Evolutionary conservation across 2,797 vertebrate species (phyloP), one percentile per base, ranked within the genome.

Genomic region (Vultur gryphus): DNA sequence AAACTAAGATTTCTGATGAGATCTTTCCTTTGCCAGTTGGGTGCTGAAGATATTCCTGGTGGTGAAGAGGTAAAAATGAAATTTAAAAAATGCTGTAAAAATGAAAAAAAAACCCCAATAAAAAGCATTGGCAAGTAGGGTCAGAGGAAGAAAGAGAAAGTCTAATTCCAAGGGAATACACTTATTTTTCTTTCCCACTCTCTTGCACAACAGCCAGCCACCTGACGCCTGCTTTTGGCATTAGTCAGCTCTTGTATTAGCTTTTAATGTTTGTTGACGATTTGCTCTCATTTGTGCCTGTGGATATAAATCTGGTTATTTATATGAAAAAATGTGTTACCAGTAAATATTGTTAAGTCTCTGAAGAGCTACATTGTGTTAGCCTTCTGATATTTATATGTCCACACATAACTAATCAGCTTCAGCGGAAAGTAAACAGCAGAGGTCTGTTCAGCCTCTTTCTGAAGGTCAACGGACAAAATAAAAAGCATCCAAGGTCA

Each of bases 351-450:
- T 93, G 76, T 72, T 44, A 82, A 82, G 28, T 84, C 77, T 91
- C 89, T 93, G 78, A 94, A 93, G 77, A 94, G 62, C 86, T 93
- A 41, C 79, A 37, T 84, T 76, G 85, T 72, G n/a, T 85, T 88
- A 73, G 84, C 93, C 71, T 91, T 84, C 95, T 95, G 88, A 67
- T 96, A 92, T 96, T 97, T 96, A 81, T 90, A 87, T 96, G 86
- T 93, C 91, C 94, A 95, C 90, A 93, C 35, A 43, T 28, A 95
- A 65, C 59, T 90, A 90, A 91, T 90, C 52, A 21, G 87, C 70
- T 95, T 67, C 83, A 83, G 80, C n/a, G 57, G 44, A 92, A 92
- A 81, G 80, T 75, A 96, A 97, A 97, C 91, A 97, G 76, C 79
- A 76, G 62, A 73, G 76, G 41, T 82, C 77, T 94, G 92, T 90